phyloP scores from a whole-genome alignment of 2,888 invertebrate genomes.

The Idaea biselata region DNA sequence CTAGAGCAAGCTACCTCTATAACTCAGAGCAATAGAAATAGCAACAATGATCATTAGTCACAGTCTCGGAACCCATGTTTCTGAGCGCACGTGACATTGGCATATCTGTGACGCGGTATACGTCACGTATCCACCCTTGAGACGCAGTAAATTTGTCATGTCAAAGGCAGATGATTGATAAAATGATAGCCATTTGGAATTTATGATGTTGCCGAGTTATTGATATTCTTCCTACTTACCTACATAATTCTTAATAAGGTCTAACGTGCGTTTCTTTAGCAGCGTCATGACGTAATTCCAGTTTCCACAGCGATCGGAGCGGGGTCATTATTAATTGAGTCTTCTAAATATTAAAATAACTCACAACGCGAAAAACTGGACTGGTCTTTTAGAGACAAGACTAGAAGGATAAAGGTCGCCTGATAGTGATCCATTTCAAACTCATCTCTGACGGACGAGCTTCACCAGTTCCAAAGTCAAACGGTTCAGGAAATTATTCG shows the following conservation, averaged over 20 bases:
- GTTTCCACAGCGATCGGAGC: no score
- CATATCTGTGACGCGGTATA: slow-evolving; percentile 16
- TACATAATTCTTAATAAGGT: neutral
- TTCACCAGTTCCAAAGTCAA: no score
- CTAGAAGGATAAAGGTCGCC: no score
- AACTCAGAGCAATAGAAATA: slow-evolving; percentile 4
- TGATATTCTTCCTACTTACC: neutral
- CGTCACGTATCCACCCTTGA: slow-evolving; percentile 26
- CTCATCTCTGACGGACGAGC: no score
- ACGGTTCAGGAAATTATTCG: no score
- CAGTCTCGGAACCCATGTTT: slow-evolving; percentile 12
- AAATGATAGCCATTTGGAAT: slow-evolving; percentile 20
- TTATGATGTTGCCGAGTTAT: slow-evolving; percentile 13
- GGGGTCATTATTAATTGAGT: no score
- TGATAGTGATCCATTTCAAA: no score
- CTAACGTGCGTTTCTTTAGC: no score
- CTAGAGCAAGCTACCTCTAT: slow-evolving; percentile 1
- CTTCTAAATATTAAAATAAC: no score
- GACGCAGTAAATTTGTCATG: slow-evolving; percentile 30
- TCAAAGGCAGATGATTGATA: slow-evolving; percentile 30
- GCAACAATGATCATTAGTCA: slow-evolving; percentile 17
- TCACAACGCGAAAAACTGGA: no score
- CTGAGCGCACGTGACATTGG: slow-evolving; percentile 13
- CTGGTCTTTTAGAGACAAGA: no score
- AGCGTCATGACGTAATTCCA: no score